Base-by-base conservation (phyloP, 1,140 invertebrate genomes). In the Holotrichia oblita region DNA sequence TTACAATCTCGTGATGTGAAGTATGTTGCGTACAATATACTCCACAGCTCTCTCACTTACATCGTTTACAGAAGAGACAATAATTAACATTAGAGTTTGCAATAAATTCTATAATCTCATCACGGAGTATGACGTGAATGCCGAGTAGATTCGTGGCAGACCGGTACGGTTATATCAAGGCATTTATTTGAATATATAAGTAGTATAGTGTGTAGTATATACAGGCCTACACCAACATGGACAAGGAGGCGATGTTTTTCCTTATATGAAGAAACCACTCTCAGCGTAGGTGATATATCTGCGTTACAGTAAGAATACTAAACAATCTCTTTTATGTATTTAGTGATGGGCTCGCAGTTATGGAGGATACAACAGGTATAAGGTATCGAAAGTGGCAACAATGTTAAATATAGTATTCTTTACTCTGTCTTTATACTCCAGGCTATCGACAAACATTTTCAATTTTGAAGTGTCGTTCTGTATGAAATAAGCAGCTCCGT, bases 91-190 rank as follows among this genome's bases (percentile, higher is more conserved):
- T 69, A 27, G 61, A 69, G 20, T 69, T 69, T 20, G 61, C 61
- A 69, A 69, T 69, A 69, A 69, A 69, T 69, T 69, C 61, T 27
- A 69, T 34, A 69, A 69, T 69, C 61, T 69, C 61, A 27, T 69
- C 61, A 69, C 61, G 61, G 22, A 17, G 27, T 69, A 22, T 69
- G 61, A 69, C 61, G 17, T 14, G 61, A 69, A 34, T 34, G 10
- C 20, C 20, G 20, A 34, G 61, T 69, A 27, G 22, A 22, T 69
- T 69, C 61, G n/a, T 20, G 12, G 17, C 61, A 22, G 14, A 34
- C 61, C 27, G 9, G 22, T 69, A 69, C 61, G 61, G 61, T 34
- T 69, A 34, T 69, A 22, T 34, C 61, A 34, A 69, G 61, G 61
- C 22, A 69, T 69, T 69, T 69, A 22, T 69, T 69, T 69, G 61